phyloP scores from a whole-genome alignment of 2,797 vertebrate genomes.

The Argentina silus region DNA sequence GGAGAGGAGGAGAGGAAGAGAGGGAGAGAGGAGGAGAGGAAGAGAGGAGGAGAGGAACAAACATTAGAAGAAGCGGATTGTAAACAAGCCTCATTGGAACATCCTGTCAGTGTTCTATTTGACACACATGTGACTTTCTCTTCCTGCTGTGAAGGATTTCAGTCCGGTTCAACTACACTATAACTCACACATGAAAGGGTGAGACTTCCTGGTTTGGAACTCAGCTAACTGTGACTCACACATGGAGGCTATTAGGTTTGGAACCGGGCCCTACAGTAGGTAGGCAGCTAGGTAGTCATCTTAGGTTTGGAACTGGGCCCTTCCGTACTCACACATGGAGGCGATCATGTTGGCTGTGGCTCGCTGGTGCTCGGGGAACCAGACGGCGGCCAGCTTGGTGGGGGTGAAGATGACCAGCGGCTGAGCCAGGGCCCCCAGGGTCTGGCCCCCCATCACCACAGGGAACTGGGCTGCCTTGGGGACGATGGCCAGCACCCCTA shows the following conservation, averaged over 20 bases:
- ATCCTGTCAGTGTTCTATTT: too few relatives aligned
- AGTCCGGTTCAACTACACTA: neutral
- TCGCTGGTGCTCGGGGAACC: slow-evolving; percentile 94
- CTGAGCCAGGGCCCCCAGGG: slow-evolving; percentile 87
- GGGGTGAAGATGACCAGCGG: slow-evolving; percentile 91
- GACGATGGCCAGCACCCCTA: slow-evolving; percentile 49
- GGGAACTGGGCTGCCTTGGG: slow-evolving; percentile 38
- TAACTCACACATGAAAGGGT: too few relatives aligned
- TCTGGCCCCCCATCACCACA: slow-evolving; percentile 85
- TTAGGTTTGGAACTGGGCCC: too few relatives aligned
- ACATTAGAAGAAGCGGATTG: too few relatives aligned
- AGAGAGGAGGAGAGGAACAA: too few relatives aligned
- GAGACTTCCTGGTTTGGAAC: too few relatives aligned
- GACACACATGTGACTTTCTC: neutral
- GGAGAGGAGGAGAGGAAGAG: neutral
- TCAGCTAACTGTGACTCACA: too few relatives aligned
- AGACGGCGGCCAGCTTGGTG: slow-evolving; percentile 91
- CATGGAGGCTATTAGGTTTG: too few relatives aligned
- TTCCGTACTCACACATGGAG: slow-evolving; percentile 88
- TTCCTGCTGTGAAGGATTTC: neutral
- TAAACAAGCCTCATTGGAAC: too few relatives aligned
- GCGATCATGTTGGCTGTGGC: slow-evolving; percentile 92
- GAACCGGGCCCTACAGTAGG: too few relatives aligned
- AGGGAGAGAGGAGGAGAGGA: too few relatives aligned
- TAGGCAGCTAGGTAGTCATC: too few relatives aligned